Evolutionary conservation across 2,797 vertebrate species (phyloP).

Genomic region (Tapera naevia): DNA sequence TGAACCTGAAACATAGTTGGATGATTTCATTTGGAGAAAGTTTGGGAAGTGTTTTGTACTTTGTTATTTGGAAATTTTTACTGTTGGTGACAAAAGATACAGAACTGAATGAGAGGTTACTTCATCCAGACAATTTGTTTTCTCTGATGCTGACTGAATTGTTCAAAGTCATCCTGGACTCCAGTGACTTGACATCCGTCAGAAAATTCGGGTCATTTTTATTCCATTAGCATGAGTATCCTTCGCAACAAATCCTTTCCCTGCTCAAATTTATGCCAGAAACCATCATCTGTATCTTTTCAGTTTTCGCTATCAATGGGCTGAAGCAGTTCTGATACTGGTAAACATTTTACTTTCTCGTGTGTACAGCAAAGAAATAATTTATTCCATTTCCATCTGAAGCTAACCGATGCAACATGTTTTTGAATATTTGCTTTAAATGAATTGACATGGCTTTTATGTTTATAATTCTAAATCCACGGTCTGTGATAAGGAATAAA

Average conservation of each 20-base stretch:
- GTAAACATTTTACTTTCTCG: constrained; percentile 34
- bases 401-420: neutral
- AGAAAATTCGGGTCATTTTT: constrained; percentile 48
- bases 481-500: neutral
- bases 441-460: neutral
- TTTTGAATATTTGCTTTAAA: constrained; percentile 10
- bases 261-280: constrained; percentile 64
- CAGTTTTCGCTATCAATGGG: constrained; percentile 47
- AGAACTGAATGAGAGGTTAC: constrained; percentile 28
- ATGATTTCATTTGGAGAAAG: neutral
- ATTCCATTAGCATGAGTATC: constrained; percentile 67
- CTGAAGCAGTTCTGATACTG: constrained; percentile 33
- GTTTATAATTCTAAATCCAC: neutral
- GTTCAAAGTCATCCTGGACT: constrained; percentile 49
- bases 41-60: neutral
- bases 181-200: constrained; percentile 39
- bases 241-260: constrained; percentile 44
- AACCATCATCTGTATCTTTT: constrained; percentile 57
- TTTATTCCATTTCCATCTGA: constrained; percentile 8
- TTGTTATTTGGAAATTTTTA: constrained; percentile 24
- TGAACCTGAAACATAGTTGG: neutral
- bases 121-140: constrained; percentile 51
- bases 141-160: constrained; percentile 14
- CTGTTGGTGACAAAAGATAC: constrained; percentile 19
- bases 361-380: constrained; percentile 15